Percentiles rank a stretch among this genome's conserved stretches.
Evolutionary conservation across 2,888 invertebrate species (phyloP).

Genomic region (Cheilosia soror): DNA sequence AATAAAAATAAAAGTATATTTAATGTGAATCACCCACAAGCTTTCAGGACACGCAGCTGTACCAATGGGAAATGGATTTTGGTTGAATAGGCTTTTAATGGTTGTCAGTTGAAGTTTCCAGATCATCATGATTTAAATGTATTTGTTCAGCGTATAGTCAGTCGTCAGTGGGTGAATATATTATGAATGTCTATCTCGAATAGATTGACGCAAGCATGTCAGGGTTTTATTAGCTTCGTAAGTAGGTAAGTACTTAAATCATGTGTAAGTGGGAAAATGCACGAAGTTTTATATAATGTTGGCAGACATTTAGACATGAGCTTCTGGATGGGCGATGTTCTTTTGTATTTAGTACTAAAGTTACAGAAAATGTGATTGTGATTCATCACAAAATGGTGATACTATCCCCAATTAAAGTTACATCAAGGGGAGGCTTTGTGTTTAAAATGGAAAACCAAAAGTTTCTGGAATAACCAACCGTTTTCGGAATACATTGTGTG

Average conservation of each 20-base stretch:
- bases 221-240: neutral
- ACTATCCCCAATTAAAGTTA: no score
- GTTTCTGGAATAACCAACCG: no score
- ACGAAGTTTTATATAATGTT: neutral
- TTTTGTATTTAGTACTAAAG: no score
- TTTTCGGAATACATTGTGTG: no score
- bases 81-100: conserved; percentile 22
- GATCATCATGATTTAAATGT: conserved; percentile 2
- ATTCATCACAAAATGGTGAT: no score
- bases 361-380: no score
- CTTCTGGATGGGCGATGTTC: no score
- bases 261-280: conserved; percentile 2
- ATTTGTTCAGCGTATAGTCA: neutral
- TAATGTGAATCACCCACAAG: conserved; percentile 11
- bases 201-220: neutral
- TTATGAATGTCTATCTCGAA: conserved; percentile 8
- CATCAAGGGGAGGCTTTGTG: no score
- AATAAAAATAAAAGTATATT: conserved; percentile 1
- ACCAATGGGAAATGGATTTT: neutral
- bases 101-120: conserved; percentile 4
- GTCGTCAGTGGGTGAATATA: neutral
- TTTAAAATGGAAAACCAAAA: no score
- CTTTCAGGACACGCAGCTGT: neutral
- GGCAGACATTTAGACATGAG: neutral
- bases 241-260: conserved; percentile 7